Conservation (phyloP, 1,140 invertebrate species). For the Drosophila paulistorum region DNA sequence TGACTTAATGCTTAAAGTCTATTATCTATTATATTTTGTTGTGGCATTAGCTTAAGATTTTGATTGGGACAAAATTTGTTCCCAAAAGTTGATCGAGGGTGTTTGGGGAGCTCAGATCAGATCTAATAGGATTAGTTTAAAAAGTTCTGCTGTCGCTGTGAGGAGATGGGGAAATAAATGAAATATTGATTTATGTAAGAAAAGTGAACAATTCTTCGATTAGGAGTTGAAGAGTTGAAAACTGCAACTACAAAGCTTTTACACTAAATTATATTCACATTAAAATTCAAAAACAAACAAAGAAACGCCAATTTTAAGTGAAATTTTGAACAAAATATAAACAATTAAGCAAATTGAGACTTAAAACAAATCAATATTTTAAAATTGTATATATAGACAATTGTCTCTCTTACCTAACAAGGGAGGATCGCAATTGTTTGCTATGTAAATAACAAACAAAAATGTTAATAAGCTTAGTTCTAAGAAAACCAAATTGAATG, state of each 20-base stretch:
- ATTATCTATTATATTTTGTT: slow-evolving; percentile 8
- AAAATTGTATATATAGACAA: too few relatives aligned
- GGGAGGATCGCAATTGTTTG: neutral
- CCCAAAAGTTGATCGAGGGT: neutral
- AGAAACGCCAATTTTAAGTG: too few relatives aligned
- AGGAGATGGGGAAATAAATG: neutral
- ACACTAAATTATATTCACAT: too few relatives aligned
- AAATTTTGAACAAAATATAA: too few relatives aligned
- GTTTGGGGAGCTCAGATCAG: neutral
- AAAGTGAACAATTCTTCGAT: too few relatives aligned
- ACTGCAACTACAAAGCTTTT: too few relatives aligned
- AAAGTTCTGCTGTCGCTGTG: neutral
- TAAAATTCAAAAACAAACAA: too few relatives aligned
- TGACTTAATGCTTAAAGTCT: neutral
- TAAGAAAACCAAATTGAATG: neutral
- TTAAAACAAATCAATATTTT: too few relatives aligned
- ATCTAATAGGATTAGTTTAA: neutral
- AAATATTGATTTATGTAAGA: too few relatives aligned
- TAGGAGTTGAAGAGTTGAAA: too few relatives aligned
- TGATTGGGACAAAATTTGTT: neutral
- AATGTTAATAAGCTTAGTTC: neutral
- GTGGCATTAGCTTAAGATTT: neutral
- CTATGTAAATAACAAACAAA: neutral
- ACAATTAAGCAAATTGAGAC: too few relatives aligned
- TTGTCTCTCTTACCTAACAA: neutral